phyloP scores from a whole-genome alignment of 2,797 vertebrate genomes.

The Spea hammondii region DNA sequence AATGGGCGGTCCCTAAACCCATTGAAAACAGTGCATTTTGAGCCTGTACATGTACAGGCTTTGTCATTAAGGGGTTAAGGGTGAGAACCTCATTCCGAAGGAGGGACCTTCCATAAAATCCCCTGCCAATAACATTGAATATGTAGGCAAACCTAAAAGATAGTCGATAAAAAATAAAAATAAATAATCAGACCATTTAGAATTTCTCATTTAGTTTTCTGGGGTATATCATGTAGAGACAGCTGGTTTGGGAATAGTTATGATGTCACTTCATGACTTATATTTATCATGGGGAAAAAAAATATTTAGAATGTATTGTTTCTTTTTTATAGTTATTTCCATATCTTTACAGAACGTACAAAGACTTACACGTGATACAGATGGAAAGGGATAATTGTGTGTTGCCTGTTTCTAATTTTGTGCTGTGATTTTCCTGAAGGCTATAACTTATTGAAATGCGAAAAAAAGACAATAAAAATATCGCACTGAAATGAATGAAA shows the following conservation, averaged over 20 bases:
- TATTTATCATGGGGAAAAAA: background rate
- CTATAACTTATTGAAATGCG: slow-evolving; percentile 14
- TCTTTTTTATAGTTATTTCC: background rate
- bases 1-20: too few relatives aligned
- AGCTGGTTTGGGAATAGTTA: background rate
- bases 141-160: too few relatives aligned
- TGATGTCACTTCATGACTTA: background rate
- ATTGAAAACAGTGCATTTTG: too few relatives aligned
- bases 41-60: too few relatives aligned
- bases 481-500: slow-evolving; percentile 1
- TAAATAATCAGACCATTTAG: too few relatives aligned
- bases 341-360: background rate
- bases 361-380: background rate
- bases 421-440: background rate
- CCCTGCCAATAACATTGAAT: too few relatives aligned
- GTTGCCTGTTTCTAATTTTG: background rate
- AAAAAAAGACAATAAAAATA: slow-evolving; percentile 1
- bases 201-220: background rate
- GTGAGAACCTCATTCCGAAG: too few relatives aligned
- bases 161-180: too few relatives aligned
- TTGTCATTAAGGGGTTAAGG: too few relatives aligned
- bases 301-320: slow-evolving; percentile 1
- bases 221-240: background rate
- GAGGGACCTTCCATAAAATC: too few relatives aligned
- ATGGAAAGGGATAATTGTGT: background rate